Base-by-base conservation (phyloP, 2,888 invertebrate species). In the Apamea anceps region DNA sequence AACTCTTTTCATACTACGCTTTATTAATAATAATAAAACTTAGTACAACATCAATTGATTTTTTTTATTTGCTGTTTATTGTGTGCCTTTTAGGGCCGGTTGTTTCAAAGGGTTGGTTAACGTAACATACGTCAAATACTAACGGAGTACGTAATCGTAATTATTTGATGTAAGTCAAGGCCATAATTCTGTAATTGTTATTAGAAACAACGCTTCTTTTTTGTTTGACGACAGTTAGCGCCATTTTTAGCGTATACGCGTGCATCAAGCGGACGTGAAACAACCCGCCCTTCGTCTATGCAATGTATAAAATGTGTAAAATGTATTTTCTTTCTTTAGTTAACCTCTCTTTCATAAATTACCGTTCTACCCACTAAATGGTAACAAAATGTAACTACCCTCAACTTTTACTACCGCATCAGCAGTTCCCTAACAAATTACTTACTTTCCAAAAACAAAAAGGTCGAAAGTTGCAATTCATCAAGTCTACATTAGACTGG, bases 401-500 rank as follows among this genome's bases (percentile, higher is more conserved):
- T 60, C 65, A 15, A 51, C 48, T 74, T 70, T 37, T 37, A n/a
- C 4, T 21, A 51, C 57, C 32, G 8, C 80, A 87, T 89, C 87
- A 80, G 78, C 82, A 73, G 75, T 81, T 76, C 13, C 15, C 63
- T 74, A 75, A 86, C 79, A 85, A 87, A 87, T 84, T 79, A 79
- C 84, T 76, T 79, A 80, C 84, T 78, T 82, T 78, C 73, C 74
- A 75, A 81, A 89, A 87, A 83, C 78, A 85, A 84, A 86, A 88
- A 88, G 78, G 82, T 75, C 45, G 51, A 79, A 85, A 85, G 74
- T 85, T 85, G 84, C 89, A 80, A 86, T 84, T 88, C 90, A 91
- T 90, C 87, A 78, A 80, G 79, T 72, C 90, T 88, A 89, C 90
- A 92, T 92, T 92, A 91, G 89, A 88, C 87, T 88, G 91, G 88